Conservation (phyloP, 2,888 invertebrate genomes). For the Drosophila atroscutellata region DNA sequence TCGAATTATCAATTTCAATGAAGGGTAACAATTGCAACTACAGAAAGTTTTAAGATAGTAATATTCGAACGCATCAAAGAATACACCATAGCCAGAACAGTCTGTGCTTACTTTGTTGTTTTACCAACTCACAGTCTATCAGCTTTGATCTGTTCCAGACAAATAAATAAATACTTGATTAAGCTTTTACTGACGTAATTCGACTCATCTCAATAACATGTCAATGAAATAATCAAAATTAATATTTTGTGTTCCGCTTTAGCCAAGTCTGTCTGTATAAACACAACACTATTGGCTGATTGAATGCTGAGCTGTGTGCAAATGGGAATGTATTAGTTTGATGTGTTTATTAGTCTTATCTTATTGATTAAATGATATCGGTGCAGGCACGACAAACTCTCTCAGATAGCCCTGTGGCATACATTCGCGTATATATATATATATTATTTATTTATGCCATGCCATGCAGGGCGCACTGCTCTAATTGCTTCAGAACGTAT, state of each 20-base stretch:
- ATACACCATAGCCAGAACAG: not conserved
- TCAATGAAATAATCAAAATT: too few species aligned
- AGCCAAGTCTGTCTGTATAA: not conserved
- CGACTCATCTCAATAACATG: not conserved
- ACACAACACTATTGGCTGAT: not conserved
- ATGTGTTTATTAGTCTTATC: slow-evolving; percentile 44
- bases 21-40: not conserved
- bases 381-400: slow-evolving; percentile 30
- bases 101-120: slow-evolving; percentile 1
- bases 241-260: not conserved
- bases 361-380: slow-evolving; percentile 45
- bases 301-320: slow-evolving; percentile 2
- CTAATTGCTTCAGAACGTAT: slow-evolving; percentile 53
- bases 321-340: not conserved
- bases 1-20: not conserved
- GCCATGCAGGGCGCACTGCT: slow-evolving; percentile 32
- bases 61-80: not conserved
- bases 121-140: not conserved
- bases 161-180: slow-evolving; percentile 4
- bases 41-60: not conserved
- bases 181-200: slow-evolving; percentile 1
- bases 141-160: not conserved
- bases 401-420: slow-evolving; percentile 10
- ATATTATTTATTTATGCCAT: slow-evolving; percentile 38
- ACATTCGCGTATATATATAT: not conserved